Percentiles rank a stretch among this genome's conserved stretches.
These are phyloP conservation scores for Wasmannia auropunctata DNA, from an alignment of 1,140 invertebrate species.

Conservation along the genomic window DNA sequence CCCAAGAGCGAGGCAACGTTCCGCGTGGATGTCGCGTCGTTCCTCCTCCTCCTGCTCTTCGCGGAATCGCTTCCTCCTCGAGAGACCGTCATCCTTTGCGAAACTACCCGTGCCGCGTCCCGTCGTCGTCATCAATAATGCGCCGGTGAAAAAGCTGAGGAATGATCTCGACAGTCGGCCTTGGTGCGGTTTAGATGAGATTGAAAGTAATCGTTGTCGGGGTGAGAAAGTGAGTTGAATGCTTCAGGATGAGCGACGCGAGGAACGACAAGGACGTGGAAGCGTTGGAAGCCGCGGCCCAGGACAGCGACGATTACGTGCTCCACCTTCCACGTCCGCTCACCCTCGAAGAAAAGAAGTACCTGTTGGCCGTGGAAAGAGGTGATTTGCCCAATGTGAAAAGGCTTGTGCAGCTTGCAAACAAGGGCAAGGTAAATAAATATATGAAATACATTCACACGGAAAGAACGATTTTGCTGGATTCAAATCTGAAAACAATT, in stretches of 20 bases:
- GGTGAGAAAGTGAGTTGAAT: neutral
- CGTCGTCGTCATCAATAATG: neutral
- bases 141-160: neutral
- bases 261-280: constrained; percentile 70
- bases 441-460: neutral
- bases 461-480: too few species aligned
- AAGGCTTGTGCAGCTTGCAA: constrained; percentile 84
- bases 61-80: neutral
- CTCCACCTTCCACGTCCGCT: constrained; percentile 89
- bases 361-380: constrained; percentile 92
- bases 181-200: neutral
- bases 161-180: neutral
- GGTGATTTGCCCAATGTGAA: constrained; percentile 93
- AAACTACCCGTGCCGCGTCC: neutral
- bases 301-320: constrained; percentile 63
- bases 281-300: constrained; percentile 65
- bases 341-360: constrained; percentile 93
- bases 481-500: too few species aligned
- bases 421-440: constrained; percentile 62
- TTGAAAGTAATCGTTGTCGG: neutral
- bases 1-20: neutral
- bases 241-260: constrained; percentile 63
- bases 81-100: neutral
- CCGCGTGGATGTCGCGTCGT: neutral
- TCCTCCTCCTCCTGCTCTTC: neutral